These are phyloP conservation scores for Aporrectodea caliginosa DNA, from an alignment of 1,140 invertebrate species.

Conservation along the genomic window DNA sequence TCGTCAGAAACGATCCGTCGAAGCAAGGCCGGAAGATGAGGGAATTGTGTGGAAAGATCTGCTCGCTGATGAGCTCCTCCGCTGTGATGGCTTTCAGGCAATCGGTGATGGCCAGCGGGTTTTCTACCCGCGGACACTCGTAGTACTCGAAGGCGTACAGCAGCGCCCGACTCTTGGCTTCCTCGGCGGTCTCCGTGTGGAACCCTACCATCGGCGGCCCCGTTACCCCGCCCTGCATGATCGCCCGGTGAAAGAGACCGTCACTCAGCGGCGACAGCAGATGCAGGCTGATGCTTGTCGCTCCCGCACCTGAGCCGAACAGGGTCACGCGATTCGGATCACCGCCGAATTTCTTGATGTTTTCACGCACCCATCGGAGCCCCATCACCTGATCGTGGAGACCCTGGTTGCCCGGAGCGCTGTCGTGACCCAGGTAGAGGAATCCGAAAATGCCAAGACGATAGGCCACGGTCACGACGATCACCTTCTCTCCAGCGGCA, in stretches of 20 bases:
- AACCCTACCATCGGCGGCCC: constrained; percentile 30
- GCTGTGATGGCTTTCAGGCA: constrained; percentile 70
- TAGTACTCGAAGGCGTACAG: constrained; percentile 8
- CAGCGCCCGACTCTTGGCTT: constrained; percentile 28
- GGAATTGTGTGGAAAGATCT: constrained; percentile 59
- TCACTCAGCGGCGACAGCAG: constrained; percentile 36
- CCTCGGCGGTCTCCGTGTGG: too few relatives aligned
- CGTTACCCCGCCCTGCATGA: constrained; percentile 47
- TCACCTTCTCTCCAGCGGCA: constrained; percentile 71
- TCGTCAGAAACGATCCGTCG: constrained; percentile 77
- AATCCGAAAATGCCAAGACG: constrained; percentile 81
- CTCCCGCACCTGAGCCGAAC: constrained; percentile 46
- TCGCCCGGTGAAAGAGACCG: constrained; percentile 44
- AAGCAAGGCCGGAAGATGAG: constrained; percentile 75
- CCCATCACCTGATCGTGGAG: constrained; percentile 64
- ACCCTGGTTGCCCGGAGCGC: constrained; percentile 61
- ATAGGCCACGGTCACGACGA: constrained; percentile 90
- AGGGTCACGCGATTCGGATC: neutral
- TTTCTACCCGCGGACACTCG: constrained; percentile 44
- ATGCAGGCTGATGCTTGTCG: constrained; percentile 74
- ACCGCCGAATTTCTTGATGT: constrained; percentile 12
- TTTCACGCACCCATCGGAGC: neutral
- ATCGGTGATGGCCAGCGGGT: constrained; percentile 58
- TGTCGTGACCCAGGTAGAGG: constrained; percentile 71
- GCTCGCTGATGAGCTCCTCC: constrained; percentile 73